phyloP scores from a whole-genome alignment of 2,888 invertebrate genomes.

The Alviniconcha strummeri region DNA sequence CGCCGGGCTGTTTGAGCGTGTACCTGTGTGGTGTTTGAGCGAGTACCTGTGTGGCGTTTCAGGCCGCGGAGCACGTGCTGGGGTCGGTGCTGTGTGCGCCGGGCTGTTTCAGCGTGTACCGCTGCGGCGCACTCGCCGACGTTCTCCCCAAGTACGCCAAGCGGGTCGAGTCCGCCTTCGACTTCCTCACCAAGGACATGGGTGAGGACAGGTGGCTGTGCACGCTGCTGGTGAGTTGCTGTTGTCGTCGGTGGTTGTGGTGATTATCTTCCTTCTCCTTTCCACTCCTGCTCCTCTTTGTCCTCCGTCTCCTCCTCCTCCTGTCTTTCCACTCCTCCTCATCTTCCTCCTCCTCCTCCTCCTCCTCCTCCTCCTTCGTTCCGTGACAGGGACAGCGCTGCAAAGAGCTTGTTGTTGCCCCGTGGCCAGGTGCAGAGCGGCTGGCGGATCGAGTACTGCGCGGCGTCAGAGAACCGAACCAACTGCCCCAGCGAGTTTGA shows the following conservation, averaged over 20 bases:
- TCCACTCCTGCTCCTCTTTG: no score
- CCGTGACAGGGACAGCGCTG: no score
- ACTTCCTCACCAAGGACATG: constrained; percentile 69
- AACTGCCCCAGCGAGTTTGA: constrained; percentile 69
- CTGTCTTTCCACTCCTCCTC: no score
- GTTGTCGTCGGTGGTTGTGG: background rate
- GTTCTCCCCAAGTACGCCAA: constrained; percentile 61
- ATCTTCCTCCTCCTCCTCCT: no score
- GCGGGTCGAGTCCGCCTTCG: constrained; percentile 57
- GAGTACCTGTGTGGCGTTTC: constrained; percentile 59
- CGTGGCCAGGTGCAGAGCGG: constrained; percentile 61
- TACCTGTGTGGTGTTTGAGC: constrained; percentile 53
- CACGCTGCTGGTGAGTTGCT: constrained; percentile 59
- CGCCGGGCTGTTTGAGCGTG: constrained; percentile 70
- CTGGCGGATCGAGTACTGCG: constrained; percentile 70
- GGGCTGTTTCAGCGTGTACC: constrained; percentile 70
- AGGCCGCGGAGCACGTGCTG: constrained; percentile 68
- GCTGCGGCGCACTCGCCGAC: constrained; percentile 59
- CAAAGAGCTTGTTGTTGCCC: no score
- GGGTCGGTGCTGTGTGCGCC: constrained; percentile 70
- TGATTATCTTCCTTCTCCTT: background rate
- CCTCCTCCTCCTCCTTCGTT: no score
- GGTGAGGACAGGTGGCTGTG: constrained; percentile 68
- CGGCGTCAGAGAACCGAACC: constrained; percentile 65
- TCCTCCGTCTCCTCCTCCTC: no score